A percentile compares a stretch with the other conserved stretches of the same genome.
Conservation (phyloP, 2,888 invertebrate genomes). For the Lycophotia porphyrea region DNA sequence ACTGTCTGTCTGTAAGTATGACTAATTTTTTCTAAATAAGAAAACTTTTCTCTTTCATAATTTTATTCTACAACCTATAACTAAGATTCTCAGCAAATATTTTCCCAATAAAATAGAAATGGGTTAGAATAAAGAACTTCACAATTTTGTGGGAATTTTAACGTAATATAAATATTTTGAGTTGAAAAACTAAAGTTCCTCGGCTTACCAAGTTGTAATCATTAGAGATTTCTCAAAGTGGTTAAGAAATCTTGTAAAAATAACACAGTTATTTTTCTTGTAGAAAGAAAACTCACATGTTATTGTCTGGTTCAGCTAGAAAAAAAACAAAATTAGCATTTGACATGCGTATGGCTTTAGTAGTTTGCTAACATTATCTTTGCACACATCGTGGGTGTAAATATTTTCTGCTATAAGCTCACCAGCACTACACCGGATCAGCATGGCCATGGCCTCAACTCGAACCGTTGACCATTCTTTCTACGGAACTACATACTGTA, state of each 20-base stretch:
- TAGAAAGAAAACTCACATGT: not conserved
- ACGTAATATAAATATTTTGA: slow-evolving; percentile 48
- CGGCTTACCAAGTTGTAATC: slow-evolving; percentile 17
- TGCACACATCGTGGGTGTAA: not conserved
- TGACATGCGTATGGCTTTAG: not conserved
- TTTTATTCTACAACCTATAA: slow-evolving; percentile 24
- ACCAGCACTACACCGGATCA: not conserved
- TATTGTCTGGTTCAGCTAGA: not conserved
- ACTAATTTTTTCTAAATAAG: slow-evolving; percentile 26
- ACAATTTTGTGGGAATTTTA: slow-evolving; percentile 38
- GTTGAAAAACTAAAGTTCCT: slow-evolving; percentile 52
- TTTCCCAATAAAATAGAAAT: slow-evolving; percentile 47
- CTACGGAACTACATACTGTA: not conserved
- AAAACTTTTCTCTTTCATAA: slow-evolving; percentile 16
- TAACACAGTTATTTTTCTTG: not conserved
- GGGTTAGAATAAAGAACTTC: slow-evolving; percentile 50
- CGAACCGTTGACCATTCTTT: not conserved
- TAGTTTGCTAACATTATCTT: not conserved
- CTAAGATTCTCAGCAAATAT: slow-evolving; percentile 52
- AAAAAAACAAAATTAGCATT: not conserved
- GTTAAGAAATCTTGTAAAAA: slow-evolving; percentile 1
- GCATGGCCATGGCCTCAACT: not conserved
- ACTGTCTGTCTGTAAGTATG: too few relatives aligned
- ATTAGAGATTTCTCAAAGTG: not conserved
- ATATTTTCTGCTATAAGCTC: not conserved